Base-by-base conservation (phyloP, 2,888 invertebrate genomes). In the Diarsia mendica region DNA sequence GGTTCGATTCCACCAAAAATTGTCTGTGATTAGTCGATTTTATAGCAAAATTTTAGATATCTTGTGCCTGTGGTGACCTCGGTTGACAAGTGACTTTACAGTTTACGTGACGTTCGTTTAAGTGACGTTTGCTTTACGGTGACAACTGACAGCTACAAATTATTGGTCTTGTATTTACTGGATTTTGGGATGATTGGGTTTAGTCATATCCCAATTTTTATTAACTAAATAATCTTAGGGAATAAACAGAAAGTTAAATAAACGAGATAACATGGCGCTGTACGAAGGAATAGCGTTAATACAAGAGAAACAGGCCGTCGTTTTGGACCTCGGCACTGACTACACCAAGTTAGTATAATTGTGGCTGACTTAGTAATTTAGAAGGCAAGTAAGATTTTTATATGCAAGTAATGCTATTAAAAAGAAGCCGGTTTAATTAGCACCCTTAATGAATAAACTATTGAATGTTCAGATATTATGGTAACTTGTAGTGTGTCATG, bases 301-400 rank as follows among this genome's bases (percentile, higher is more conserved):
- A 88, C 98, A 98, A 87, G 99, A 99, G 89, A 99, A 99, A 92
- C 98, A 98, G 90, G 98, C 98, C 20, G 98, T 99, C 1, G 98
- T 99, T 23, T 93, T 99, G 80, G 99, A 99, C 92, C 98, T 99
- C 81, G 99, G 99, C 67, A 97, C 97, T 61, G 98, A 98, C 33
- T 99, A 98, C 90, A 99, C 99, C 1, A 99, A 99, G 99, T 99
- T 96, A 97, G 97, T 92, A 88, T n/a, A n/a, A n/a, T n/a, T n/a
- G n/a, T n/a, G n/a, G n/a, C n/a, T n/a, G n/a, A n/a, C n/a, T n/a
- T n/a, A n/a, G n/a, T n/a, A n/a, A n/a, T n/a, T n/a, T n/a, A n/a
- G n/a, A n/a, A n/a, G n/a, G n/a, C n/a, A n/a, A n/a, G n/a, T n/a
- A n/a, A n/a, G n/a, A n/a, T n/a, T n/a, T n/a, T n/a, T n/a, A n/a